Evolutionary conservation across 1,140 invertebrate species (phyloP).

Genomic region (Gryon sp.): DNA sequence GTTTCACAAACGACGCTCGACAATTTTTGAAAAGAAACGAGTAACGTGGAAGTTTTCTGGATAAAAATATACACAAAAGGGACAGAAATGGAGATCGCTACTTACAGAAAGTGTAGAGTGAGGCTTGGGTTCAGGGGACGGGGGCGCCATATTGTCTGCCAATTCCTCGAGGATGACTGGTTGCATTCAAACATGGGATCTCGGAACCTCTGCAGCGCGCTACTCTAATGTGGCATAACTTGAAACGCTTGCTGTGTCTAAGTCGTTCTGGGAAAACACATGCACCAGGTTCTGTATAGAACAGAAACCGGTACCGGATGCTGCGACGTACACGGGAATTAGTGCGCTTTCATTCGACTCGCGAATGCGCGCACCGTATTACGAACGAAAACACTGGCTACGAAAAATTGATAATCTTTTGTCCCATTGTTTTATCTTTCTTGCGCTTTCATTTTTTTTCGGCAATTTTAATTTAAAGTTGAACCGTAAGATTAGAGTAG

Average conservation of each 20-base stretch:
- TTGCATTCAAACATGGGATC: slow-evolving; percentile 71
- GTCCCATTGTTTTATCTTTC: slow-evolving; percentile 11
- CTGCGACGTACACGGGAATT: slow-evolving; percentile 59
- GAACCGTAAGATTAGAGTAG: background rate
- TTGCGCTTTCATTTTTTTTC: background rate
- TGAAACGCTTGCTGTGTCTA: slow-evolving; percentile 72
- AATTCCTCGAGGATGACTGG: slow-evolving; percentile 77
- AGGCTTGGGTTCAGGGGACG: slow-evolving; percentile 48
- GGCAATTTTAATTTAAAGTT: background rate
- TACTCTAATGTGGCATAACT: slow-evolving; percentile 73
- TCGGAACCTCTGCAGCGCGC: slow-evolving; percentile 63
- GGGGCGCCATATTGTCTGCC: slow-evolving; percentile 75
- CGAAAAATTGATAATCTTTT: slow-evolving; percentile 48
- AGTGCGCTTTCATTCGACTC: slow-evolving; percentile 40
- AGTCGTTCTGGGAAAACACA: slow-evolving; percentile 69
- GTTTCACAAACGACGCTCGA: slow-evolving; percentile 29
- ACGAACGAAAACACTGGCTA: slow-evolving; percentile 22
- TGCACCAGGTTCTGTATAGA: slow-evolving; percentile 54
- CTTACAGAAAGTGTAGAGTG: slow-evolving; percentile 58
- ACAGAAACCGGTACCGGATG: slow-evolving; percentile 56
- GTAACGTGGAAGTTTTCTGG: slow-evolving; percentile 51
- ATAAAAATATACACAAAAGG: slow-evolving; percentile 57
- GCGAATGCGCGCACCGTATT: slow-evolving; percentile 25
- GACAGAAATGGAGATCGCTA: slow-evolving; percentile 66
- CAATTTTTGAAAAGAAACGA: slow-evolving; percentile 53